Evolutionary conservation across 53 echinoderm and acorn worm genomes (phyloP), one percentile per base, ranked within the genome.

Genomic region (Echinometra lucunter): DNA sequence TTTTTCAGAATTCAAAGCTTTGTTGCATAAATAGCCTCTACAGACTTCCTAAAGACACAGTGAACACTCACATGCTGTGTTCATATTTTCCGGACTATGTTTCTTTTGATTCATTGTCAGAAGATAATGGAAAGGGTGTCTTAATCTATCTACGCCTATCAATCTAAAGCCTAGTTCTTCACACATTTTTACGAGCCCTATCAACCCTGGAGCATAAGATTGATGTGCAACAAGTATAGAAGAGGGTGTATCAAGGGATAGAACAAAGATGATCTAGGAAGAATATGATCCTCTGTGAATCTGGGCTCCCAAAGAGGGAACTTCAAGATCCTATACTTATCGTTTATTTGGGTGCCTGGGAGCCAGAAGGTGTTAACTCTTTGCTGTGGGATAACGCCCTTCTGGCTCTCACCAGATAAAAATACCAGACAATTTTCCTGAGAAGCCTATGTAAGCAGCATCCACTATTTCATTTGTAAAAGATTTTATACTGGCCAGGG

Each of bases 101-200:
- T 37, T 21, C 18, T 42, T 38, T n/a, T n/a, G n/a, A 19, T 6
- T 38, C 40, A 42, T 18, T 78, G 42, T 21, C 42, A 21, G 38
- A 7, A 21, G 49, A 85, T 11, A 85, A 49, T 38, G 44, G 81
- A 81, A 40, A 81, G 81, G 81, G 81, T 44, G 44, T 85, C 85
- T 47, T 49, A 49, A 85, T 85, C 49, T 47, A 28, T 53, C 27
- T 18, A 85, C n/a, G 47, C 15, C 44, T 42, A 78, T 78, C 78
- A 40, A 42, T 78, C 78, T 38, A 19, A 38, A 78, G 40, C 38
- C 11, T 19, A 4, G 34, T 15, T 69, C 32, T 34, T 19, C 30
- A 12, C 34, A 69, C 35, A 19, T 38, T 42, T 72, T 78, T 21
- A 19, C 6, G 40, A 38, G 4, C 17, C 40, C 18, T 78, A 21